These are phyloP conservation scores for Harpagoxenus sublaevis DNA, from an alignment of 2,888 invertebrate genomes.

Conservation along the genomic window DNA sequence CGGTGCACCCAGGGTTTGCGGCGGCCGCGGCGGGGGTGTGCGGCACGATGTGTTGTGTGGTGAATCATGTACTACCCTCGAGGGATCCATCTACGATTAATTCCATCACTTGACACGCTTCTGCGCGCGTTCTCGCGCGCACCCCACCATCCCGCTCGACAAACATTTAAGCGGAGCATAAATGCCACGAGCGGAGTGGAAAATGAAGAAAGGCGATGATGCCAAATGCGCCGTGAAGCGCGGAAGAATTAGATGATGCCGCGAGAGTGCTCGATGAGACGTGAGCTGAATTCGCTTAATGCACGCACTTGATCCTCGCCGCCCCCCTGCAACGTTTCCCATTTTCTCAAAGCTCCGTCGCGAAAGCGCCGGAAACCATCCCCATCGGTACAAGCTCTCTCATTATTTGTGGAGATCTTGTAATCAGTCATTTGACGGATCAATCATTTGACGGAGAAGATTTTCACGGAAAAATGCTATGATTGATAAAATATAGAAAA, in stretches of 20 bases:
- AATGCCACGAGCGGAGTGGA: conserved; percentile 68
- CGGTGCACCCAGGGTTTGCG: conserved; percentile 60
- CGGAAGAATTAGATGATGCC: conserved; percentile 52
- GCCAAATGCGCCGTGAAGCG: conserved; percentile 73
- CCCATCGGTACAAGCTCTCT: background rate
- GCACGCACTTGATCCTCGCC: conserved; percentile 26
- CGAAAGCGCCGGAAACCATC: background rate
- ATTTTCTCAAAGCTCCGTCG: conserved; percentile 15
- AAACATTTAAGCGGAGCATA: conserved; percentile 73
- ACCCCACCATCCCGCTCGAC: conserved; percentile 48
- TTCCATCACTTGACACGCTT: conserved; percentile 79
- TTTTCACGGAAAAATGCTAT: background rate
- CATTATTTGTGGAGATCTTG: background rate
- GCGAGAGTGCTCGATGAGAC: conserved; percentile 56
- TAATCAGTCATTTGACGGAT: background rate
- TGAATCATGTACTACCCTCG: conserved; percentile 78
- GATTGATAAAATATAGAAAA: background rate
- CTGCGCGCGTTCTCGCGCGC: conserved; percentile 63
- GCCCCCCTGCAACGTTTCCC: background rate
- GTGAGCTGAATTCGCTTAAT: conserved; percentile 56
- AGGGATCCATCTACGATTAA: conserved; percentile 78
- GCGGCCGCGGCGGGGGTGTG: conserved; percentile 56
- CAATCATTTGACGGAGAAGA: background rate
- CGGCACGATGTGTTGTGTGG: conserved; percentile 73
- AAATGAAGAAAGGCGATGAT: conserved; percentile 66